Evolutionary conservation across 2,888 invertebrate species (phyloP).

Genomic region (Diaprepes abbreviatus): DNA sequence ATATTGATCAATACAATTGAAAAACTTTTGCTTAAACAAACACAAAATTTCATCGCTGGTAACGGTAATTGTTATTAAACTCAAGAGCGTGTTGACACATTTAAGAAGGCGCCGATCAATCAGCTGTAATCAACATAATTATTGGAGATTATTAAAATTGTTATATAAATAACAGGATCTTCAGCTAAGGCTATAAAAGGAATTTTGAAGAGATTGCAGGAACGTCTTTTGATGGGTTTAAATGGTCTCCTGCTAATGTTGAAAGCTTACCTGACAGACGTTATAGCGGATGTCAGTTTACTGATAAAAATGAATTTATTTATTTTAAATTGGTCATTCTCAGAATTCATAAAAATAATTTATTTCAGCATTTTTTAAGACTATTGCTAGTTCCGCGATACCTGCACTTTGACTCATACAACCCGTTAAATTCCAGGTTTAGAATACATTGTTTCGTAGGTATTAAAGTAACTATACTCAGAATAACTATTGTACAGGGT

Average conservation of each 20-base stretch:
- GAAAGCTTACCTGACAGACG: not conserved
- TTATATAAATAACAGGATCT: constrained; percentile 37
- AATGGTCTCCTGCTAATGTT: not conserved
- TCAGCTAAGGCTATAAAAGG: constrained; percentile 18
- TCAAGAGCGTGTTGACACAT: constrained; percentile 37
- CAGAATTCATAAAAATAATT: no score
- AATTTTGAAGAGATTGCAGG: not conserved
- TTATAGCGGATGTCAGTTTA: not conserved
- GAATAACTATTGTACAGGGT: no score
- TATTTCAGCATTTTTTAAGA: no score
- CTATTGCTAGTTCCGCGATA: no score
- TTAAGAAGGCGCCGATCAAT: constrained; percentile 44
- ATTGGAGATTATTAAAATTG: constrained; percentile 31
- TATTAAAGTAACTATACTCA: no score
- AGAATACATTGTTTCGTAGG: no score
- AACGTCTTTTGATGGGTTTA: not conserved
- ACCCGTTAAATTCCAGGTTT: no score
- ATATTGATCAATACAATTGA: no score
- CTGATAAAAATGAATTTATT: no score
- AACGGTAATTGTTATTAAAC: constrained; percentile 34
- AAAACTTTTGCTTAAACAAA: constrained; percentile 31
- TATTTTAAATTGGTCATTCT: no score
- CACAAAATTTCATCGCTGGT: constrained; percentile 8
- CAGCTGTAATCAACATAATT: constrained; percentile 36
- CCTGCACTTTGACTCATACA: no score